Conservation (phyloP, 2,113 vertebrate species). For the Nannospalax galili region DNA sequence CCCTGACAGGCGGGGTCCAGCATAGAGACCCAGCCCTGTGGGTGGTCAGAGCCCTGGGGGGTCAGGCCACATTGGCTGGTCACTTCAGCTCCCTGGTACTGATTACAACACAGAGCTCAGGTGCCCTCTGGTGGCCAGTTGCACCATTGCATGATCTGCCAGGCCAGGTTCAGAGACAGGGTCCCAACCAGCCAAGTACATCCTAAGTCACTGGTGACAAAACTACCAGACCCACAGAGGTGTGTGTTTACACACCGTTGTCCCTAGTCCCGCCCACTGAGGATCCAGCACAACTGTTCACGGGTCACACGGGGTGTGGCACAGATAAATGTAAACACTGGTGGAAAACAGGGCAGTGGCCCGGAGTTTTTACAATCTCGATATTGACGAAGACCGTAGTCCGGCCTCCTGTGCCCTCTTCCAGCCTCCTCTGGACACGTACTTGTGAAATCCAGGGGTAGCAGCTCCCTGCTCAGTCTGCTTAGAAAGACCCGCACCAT, state of each 20-base stretch:
- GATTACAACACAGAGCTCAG: background rate
- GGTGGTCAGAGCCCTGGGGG: background rate
- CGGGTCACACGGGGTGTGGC: background rate
- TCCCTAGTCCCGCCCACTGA: no score
- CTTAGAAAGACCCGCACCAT: background rate
- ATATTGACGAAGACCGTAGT: background rate
- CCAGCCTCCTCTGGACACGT: background rate
- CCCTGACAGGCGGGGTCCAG: background rate
- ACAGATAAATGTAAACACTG: background rate
- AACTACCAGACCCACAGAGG: background rate
- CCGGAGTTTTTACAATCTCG: background rate
- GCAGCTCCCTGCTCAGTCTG: background rate
- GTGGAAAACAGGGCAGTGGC: background rate
- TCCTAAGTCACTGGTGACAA: background rate
- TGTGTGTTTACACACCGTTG: background rate
- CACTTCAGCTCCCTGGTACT: background rate
- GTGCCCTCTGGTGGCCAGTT: background rate
- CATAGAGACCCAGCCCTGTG: background rate
- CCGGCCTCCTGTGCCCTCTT: background rate
- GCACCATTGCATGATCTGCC: background rate
- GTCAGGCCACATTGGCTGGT: background rate
- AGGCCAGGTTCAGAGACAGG: background rate
- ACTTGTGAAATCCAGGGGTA: background rate
- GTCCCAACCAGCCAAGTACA: background rate
- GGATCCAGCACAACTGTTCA: background rate